A percentile compares a stretch with the other conserved stretches of the same genome.
Evolutionary conservation across 2,113 vertebrate species (phyloP).

Genomic region (Polyodon spathula): DNA sequence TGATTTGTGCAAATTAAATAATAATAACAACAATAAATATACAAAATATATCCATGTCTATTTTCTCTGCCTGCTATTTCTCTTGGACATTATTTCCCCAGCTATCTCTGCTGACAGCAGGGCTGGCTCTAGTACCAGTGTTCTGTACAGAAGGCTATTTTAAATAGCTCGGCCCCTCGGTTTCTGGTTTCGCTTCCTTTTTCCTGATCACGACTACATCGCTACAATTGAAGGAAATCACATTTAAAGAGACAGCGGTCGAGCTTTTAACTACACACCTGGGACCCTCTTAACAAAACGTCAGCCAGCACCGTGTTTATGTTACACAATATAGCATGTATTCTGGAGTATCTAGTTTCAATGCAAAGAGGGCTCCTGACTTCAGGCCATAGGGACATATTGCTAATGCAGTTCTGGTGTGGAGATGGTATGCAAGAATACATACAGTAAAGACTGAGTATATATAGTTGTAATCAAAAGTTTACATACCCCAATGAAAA

Average conservation of each 20-base stretch:
- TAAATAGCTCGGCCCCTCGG: conserved; percentile 60
- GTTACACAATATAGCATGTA: too few species aligned
- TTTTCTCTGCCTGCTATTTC: neutral
- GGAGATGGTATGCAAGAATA: too few species aligned
- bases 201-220: conserved; percentile 96
- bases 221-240: conserved; percentile 97
- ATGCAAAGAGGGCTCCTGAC: too few species aligned
- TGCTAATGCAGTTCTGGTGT: too few species aligned
- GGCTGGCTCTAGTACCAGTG: conserved; percentile 22
- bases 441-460: too few species aligned
- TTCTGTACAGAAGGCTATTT: conserved; percentile 39
- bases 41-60: too few species aligned
- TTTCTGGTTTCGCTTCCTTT: conserved; percentile 87
- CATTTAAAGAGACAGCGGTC: conserved; percentile 86
- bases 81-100: neutral
- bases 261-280: conserved; percentile 24
- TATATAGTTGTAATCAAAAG: too few species aligned
- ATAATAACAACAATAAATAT: too few species aligned
- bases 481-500: too few species aligned
- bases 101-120: neutral
- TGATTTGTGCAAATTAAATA: neutral
- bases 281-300: conserved; percentile 26
- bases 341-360: too few species aligned
- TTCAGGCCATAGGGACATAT: too few species aligned
- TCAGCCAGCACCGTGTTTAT: conserved; percentile 38